These are phyloP conservation scores for Baronia brevicornis DNA, from an alignment of 2,888 invertebrate species.

Conservation along the genomic window DNA sequence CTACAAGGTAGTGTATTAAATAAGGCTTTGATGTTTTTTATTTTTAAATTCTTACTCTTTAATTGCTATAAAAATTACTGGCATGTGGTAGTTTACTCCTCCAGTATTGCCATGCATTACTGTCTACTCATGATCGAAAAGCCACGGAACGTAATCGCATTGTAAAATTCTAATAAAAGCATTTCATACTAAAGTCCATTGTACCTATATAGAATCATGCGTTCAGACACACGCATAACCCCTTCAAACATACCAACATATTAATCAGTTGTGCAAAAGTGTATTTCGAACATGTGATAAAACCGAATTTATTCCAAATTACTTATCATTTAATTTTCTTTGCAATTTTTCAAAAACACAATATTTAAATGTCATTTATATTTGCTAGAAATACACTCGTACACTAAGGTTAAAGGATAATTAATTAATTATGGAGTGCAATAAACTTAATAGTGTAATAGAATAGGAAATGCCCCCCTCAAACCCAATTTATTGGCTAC, in stretches of 20 bases:
- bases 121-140: conserved; percentile 20
- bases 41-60: conserved; percentile 15
- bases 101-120: conserved; percentile 8
- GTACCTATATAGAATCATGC: conserved; percentile 37
- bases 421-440: conserved; percentile 59
- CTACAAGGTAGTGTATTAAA: too few species aligned
- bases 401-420: conserved; percentile 28
- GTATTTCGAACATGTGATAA: conserved; percentile 38
- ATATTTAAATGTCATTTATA: conserved; percentile 4
- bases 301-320: conserved; percentile 6
- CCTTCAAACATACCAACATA: conserved; percentile 32
- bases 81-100: conserved; percentile 14
- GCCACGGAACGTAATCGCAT: conserved; percentile 43
- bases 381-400: conserved; percentile 42
- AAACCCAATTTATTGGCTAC: conserved; percentile 32
- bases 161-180: conserved; percentile 57
- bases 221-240: conserved; percentile 38
- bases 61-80: conserved; percentile 19
- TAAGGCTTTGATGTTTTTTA: too few species aligned
- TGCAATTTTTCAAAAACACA: conserved; percentile 7
- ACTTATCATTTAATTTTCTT: conserved; percentile 1
- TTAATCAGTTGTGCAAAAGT: conserved; percentile 30
- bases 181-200: conserved; percentile 57
- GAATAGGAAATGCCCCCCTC: conserved; percentile 68
- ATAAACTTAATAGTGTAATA: conserved; percentile 65